phyloP scores from a whole-genome alignment of 1,140 invertebrate genomes.

The Zeugodacus cucurbitae region DNA sequence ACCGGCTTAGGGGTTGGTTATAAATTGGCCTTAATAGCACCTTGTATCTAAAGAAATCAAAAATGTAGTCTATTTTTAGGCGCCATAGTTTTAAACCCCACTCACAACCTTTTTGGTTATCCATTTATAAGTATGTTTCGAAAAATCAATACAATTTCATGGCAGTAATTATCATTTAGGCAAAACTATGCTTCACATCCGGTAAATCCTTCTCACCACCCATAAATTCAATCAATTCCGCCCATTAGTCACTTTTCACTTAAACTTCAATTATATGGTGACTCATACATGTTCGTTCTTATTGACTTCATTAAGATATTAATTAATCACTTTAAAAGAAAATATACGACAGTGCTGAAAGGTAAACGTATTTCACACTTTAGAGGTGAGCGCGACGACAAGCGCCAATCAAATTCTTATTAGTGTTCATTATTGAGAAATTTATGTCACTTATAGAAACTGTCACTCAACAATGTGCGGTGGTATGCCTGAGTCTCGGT shows the following conservation, averaged over 20 bases:
- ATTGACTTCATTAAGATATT: not conserved
- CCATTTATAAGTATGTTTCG: too few species aligned
- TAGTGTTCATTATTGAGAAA: slow-evolving; percentile 31
- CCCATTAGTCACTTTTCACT: not conserved
- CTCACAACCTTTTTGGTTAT: too few species aligned
- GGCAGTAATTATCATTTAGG: too few species aligned
- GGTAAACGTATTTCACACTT: not conserved
- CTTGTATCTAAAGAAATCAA: too few species aligned
- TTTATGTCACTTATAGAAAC: slow-evolving; percentile 16
- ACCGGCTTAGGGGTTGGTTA: too few species aligned
- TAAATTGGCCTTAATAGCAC: too few species aligned
- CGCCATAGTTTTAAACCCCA: too few species aligned
- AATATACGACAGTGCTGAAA: not conserved
- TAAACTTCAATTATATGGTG: not conserved
- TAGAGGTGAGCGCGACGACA: not conserved
- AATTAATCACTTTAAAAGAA: not conserved
- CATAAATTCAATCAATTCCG: not conserved
- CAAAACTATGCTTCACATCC: too few species aligned
- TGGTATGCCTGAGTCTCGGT: not conserved
- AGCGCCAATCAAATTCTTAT: slow-evolving; percentile 29
- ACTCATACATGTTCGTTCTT: not conserved
- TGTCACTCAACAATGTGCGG: not conserved
- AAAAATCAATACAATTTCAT: not conserved
- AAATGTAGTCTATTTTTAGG: too few species aligned
- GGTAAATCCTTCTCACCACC: too few species aligned